Percentiles rank a stretch among this genome's conserved stretches.
These are phyloP conservation scores for Glandiceps talaboti DNA, from an alignment of 53 echinoderm and acorn worm genomes.

Conservation along the genomic window DNA sequence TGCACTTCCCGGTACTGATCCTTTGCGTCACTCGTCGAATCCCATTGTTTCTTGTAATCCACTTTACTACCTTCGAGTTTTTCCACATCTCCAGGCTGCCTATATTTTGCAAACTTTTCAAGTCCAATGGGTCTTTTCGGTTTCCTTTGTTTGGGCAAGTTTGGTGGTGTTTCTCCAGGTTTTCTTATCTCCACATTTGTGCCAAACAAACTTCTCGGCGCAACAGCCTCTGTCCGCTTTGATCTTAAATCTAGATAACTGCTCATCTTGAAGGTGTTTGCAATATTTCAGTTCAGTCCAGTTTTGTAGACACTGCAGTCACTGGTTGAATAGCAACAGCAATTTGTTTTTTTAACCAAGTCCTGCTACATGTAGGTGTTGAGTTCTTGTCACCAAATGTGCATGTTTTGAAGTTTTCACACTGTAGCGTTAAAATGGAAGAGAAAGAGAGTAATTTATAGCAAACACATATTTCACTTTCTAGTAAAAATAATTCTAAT, in stretches of 20 bases:
- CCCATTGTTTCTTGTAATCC: conserved; percentile 34
- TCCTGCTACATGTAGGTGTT: too few species aligned
- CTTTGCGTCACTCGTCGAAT: conserved; percentile 39
- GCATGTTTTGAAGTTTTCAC: too few species aligned
- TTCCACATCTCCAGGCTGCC: conserved; percentile 22
- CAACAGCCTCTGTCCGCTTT: conserved; percentile 69
- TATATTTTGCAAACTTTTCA: conserved; percentile 56
- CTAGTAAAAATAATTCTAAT: too few species aligned
- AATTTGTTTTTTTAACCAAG: too few species aligned
- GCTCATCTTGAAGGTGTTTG: too few species aligned
- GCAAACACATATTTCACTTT: too few species aligned
- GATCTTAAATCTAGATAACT: conserved; percentile 39
- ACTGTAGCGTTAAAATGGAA: too few species aligned
- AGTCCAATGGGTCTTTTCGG: conserved; percentile 27
- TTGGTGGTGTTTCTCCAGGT: conserved; percentile 17
- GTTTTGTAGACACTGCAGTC: too few species aligned
- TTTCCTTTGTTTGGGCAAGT: conserved; percentile 3
- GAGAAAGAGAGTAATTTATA: too few species aligned
- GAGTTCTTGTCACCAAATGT: too few species aligned
- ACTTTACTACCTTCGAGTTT: conserved; percentile 29
- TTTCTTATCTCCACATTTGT: conserved; percentile 70
- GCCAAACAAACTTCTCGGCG: conserved; percentile 84
- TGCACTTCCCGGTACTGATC: conserved; percentile 42
- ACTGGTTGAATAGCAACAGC: too few species aligned
- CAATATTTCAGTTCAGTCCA: too few species aligned